These are phyloP conservation scores for Coendou prehensilis DNA, from an alignment of 2,797 vertebrate species.

Conservation along the genomic window DNA sequence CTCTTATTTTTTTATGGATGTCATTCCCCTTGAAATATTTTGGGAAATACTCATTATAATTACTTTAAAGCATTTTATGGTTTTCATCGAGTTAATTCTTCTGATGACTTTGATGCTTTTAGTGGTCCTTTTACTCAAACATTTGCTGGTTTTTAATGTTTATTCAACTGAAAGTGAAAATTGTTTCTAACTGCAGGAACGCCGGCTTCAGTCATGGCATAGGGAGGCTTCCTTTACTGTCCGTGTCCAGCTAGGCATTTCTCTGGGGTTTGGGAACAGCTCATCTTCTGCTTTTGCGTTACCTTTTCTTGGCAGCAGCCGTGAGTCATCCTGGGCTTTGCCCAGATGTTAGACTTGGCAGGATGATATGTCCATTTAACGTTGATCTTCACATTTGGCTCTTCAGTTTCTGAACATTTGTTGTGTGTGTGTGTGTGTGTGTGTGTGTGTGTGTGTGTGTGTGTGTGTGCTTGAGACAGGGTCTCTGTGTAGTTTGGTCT, in stretches of 20 bases:
- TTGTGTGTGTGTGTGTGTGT: too few species aligned
- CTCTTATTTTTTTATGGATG: neutral
- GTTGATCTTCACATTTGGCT: neutral
- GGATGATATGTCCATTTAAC: fast-evolving
- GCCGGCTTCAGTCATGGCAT: neutral
- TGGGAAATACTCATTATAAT: neutral
- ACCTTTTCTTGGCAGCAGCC: neutral
- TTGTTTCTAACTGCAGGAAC: neutral
- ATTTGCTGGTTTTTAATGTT: neutral
- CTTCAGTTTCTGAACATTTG: neutral
- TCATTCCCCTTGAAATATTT: neutral
- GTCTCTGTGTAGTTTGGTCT: neutral
- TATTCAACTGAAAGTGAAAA: neutral
- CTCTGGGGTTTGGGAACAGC: neutral
- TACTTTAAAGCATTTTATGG: neutral
- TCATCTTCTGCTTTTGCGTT: neutral
- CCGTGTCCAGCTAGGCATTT: neutral
- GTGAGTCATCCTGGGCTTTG: neutral
- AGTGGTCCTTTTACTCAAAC: neutral
- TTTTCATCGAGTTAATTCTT: neutral
- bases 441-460: neutral
- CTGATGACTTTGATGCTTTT: neutral
- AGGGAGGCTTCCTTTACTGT: neutral
- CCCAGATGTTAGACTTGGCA: neutral
- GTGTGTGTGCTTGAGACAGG: neutral